Conservation (phyloP, 2,113 vertebrate species). For the Epinephelus lanceolatus region DNA sequence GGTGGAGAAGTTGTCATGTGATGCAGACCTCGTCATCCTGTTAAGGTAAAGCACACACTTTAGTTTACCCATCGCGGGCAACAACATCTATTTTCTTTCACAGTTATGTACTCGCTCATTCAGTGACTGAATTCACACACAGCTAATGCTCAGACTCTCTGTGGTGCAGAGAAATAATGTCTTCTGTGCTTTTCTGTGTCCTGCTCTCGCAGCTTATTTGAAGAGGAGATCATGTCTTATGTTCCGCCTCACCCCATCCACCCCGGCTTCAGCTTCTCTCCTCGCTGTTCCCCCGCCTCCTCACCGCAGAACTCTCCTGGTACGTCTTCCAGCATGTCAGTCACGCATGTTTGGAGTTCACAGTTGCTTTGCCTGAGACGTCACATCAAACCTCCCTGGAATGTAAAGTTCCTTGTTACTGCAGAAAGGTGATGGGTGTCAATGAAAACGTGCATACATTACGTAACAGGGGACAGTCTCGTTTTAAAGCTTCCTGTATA, state of each 20-base stretch:
- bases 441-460: neutral
- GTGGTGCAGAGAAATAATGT: neutral
- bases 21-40: constrained; percentile 97
- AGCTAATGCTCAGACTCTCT: neutral
- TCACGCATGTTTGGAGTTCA: neutral
- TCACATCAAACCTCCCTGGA: neutral
- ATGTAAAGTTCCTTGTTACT: neutral
- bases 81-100: neutral
- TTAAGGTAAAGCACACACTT: constrained; percentile 87
- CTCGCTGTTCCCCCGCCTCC: constrained; percentile 94
- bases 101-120: neutral
- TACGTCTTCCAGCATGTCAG: constrained; percentile 65
- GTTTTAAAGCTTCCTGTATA: neutral
- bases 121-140: neutral
- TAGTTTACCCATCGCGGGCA: neutral
- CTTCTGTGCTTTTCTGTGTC: neutral
- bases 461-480: neutral
- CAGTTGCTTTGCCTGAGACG: neutral
- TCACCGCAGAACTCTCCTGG: constrained; percentile 98
- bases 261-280: constrained; percentile 94
- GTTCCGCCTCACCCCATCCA: constrained; percentile 92
- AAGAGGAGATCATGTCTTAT: constrained; percentile 98
- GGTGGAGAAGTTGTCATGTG: constrained; percentile 96
- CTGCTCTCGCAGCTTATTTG: constrained; percentile 89
- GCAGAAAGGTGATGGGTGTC: no score